phyloP scores from a whole-genome alignment of 2,113 vertebrate genomes.

The Callipepla squamata region DNA sequence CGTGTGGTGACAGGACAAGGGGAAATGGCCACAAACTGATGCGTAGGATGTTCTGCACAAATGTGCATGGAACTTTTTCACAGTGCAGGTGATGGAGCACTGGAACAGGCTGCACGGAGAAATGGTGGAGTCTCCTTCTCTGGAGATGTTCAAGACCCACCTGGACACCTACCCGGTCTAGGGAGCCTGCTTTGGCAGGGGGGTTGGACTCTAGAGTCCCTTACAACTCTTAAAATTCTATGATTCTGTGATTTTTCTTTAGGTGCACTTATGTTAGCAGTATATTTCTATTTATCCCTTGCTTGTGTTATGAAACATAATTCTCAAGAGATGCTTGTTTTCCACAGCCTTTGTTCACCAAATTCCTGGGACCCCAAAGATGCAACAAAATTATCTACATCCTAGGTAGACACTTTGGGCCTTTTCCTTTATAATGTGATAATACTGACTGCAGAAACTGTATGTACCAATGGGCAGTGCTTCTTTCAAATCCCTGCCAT shows the following conservation, averaged over 20 bases:
- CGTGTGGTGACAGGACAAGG: too few species aligned
- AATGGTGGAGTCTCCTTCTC: too few species aligned
- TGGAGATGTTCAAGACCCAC: too few species aligned
- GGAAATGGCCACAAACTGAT: too few species aligned
- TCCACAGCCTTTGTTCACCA: neutral
- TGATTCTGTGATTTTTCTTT: neutral
- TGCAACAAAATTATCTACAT: neutral
- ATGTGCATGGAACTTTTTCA: too few species aligned
- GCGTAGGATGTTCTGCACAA: too few species aligned
- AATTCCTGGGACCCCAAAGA: neutral
- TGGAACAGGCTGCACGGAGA: too few species aligned
- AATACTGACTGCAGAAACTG: neutral
- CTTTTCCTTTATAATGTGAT: neutral
- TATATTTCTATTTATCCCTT: neutral
- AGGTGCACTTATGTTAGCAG: neutral
- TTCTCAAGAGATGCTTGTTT: neutral
- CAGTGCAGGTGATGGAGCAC: too few species aligned
- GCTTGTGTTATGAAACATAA: neutral
- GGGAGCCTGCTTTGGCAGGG: too few species aligned
- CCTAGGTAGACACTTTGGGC: neutral
- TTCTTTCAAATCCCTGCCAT: neutral
- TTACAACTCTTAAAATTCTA: too few species aligned
- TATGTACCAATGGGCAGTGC: neutral
- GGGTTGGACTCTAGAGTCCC: too few species aligned
- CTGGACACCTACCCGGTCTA: too few species aligned